Conservation (phyloP, 2,113 vertebrate species). For the Ascaphus truei region DNA sequence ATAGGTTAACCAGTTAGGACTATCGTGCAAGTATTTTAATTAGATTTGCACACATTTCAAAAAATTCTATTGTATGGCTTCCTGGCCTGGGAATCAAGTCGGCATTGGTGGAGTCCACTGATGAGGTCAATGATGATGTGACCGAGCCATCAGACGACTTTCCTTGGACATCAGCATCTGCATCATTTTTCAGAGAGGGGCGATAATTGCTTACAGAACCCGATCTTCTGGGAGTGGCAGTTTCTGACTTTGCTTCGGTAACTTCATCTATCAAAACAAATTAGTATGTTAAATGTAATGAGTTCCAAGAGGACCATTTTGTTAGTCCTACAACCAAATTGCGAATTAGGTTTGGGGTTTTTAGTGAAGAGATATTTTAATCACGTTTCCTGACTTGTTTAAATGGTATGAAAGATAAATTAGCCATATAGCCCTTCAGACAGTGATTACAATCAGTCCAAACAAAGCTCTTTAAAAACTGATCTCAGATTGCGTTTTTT, state of each 20-base stretch:
- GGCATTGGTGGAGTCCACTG: slow-evolving; percentile 79
- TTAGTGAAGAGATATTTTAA: no score
- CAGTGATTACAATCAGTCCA: no score
- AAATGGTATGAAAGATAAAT: no score
- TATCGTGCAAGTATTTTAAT: slow-evolving; percentile 98
- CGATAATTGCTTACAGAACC: slow-evolving; percentile 87
- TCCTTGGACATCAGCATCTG: slow-evolving; percentile 67
- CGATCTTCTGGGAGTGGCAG: slow-evolving; percentile 85
- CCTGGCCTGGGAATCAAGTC: slow-evolving; percentile 80
- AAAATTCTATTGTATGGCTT: slow-evolving; percentile 97
- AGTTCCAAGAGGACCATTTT: no score
- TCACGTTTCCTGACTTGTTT: no score
- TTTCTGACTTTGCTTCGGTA: slow-evolving; percentile 85
- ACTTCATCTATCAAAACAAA: slow-evolving; percentile 76
- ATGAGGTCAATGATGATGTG: slow-evolving; percentile 86
- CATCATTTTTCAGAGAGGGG: slow-evolving; percentile 78
- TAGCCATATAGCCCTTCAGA: no score
- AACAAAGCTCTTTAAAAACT: no score
- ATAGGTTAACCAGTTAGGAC: slow-evolving; percentile 67
- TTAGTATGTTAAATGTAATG: no score
- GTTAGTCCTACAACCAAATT: no score
- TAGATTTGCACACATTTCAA: slow-evolving; percentile 98
- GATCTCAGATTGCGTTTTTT: no score
- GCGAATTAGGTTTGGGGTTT: no score
- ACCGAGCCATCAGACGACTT: slow-evolving; percentile 79